phyloP scores from a whole-genome alignment of 2,113 vertebrate genomes.

The Danionella cerebrum region DNA sequence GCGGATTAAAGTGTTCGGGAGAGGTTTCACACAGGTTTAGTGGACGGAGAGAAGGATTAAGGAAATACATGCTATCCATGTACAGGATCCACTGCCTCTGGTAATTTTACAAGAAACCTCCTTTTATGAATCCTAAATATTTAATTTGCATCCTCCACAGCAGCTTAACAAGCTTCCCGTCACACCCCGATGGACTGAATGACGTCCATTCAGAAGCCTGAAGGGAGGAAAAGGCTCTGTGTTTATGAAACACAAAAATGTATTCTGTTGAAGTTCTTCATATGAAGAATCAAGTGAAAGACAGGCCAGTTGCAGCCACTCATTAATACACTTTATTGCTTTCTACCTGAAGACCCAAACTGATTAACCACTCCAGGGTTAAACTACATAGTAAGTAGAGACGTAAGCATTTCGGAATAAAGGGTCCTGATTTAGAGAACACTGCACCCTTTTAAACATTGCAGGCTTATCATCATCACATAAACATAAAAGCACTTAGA shows the following conservation, averaged over 20 bases:
- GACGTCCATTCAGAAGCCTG: not conserved
- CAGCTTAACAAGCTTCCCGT: not conserved
- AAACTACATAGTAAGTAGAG: not conserved
- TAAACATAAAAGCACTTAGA: conserved; percentile 21
- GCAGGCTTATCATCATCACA: conserved; percentile 22
- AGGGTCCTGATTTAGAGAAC: not conserved
- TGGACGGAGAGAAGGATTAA: not conserved
- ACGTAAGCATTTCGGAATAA: not conserved
- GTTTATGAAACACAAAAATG: not conserved
- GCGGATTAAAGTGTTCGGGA: conserved; percentile 31
- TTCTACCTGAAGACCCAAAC: not conserved
- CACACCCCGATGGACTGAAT: not conserved
- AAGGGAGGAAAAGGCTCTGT: not conserved
- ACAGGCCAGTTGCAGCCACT: not conserved
- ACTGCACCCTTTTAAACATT: not conserved
- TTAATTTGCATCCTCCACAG: conserved; percentile 11
- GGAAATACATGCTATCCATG: too few relatives aligned
- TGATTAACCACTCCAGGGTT: not conserved
- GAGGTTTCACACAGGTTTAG: not conserved
- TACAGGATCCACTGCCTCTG: too few relatives aligned
- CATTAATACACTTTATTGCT: not conserved
- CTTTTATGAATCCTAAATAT: conserved; percentile 30
- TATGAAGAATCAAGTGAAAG: not conserved
- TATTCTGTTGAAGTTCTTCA: not conserved
- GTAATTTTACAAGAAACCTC: not conserved